Percentiles rank a stretch among this genome's conserved stretches.
Conservation (phyloP, 2,113 vertebrate genomes). For the Naja naja region DNA sequence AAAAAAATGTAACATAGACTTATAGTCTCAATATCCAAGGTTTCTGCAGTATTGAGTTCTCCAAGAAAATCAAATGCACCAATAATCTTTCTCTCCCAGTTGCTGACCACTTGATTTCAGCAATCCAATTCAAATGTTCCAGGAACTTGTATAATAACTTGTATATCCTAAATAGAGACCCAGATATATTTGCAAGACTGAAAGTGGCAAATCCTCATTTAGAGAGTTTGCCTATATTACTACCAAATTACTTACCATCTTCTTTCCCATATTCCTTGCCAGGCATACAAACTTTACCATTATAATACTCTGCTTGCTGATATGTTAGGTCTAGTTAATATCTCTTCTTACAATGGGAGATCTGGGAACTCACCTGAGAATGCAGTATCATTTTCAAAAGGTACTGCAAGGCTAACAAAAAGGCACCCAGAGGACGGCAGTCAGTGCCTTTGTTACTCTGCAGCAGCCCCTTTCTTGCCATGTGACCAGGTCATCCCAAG, state of each 20-base stretch:
- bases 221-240: neutral
- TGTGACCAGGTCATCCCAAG: neutral
- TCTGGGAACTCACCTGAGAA: neutral
- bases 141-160: slow-evolving; percentile 56
- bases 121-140: slow-evolving; percentile 45
- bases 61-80: neutral
- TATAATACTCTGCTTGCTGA: neutral
- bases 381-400: neutral
- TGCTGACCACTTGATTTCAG: slow-evolving; percentile 20
- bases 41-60: fast-evolving
- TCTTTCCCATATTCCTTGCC: neutral
- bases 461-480: fast-evolving
- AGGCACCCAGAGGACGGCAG: neutral
- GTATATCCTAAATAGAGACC: slow-evolving; percentile 39
- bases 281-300: neutral
- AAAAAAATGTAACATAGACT: neutral
- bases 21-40: fast-evolving
- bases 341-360: neutral
- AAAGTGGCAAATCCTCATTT: neutral
- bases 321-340: neutral
- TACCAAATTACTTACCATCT: no score
- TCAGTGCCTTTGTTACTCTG: neutral
- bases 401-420: neutral
- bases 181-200: slow-evolving; percentile 16
- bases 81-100: neutral